Base-by-base conservation (phyloP, 2,888 invertebrate species). In the Magallana nippona region DNA sequence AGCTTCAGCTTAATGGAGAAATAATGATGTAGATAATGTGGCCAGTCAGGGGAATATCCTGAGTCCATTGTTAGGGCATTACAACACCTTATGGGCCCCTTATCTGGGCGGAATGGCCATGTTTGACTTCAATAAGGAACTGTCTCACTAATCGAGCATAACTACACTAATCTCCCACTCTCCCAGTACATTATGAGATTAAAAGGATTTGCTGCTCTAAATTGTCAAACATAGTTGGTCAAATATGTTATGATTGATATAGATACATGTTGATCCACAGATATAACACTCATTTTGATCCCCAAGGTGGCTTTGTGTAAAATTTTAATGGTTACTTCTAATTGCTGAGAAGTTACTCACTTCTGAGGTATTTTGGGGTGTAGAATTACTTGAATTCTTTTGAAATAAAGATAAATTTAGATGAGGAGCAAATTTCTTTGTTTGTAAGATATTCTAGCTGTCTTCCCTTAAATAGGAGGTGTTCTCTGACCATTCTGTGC, bases 11-110 rank as follows among this genome's bases (percentile, higher is more conserved):
- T 71, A 71, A 71, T 71, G 71, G 71, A 71, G 71, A 27, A 71
- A 71, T 71, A 71, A 71, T 71, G 71, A 71, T 71, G 71, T 71
- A 71, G 71, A 71, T 71, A 71, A 71, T 71, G 71, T 71, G 71
- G 2, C 71, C 71, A 71, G 71, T 71, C 71, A 71, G 27, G 71
- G 22, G 15, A 27, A 71, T 71, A 71, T 71, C 71, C 71, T 15
- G 1, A 71, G 71, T 71, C 71, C 71, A 71, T 71, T 71, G 71
- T 71, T 71, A 71, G 27, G 71, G 71, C 71, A 71, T 71, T 71
- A 22, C 27, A 71, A 71, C 71, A 71, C 71, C 71, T 71, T 71
- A 71, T 71, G 71, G 71, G 32, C 71, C 71, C 32, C 22, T 71
- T 71, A 71, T 71, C 71, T 32, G 13, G 71, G 27, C 13, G 71